Evolutionary conservation across 1,140 invertebrate genomes (phyloP).

Genomic region (Danaus melanippus): DNA sequence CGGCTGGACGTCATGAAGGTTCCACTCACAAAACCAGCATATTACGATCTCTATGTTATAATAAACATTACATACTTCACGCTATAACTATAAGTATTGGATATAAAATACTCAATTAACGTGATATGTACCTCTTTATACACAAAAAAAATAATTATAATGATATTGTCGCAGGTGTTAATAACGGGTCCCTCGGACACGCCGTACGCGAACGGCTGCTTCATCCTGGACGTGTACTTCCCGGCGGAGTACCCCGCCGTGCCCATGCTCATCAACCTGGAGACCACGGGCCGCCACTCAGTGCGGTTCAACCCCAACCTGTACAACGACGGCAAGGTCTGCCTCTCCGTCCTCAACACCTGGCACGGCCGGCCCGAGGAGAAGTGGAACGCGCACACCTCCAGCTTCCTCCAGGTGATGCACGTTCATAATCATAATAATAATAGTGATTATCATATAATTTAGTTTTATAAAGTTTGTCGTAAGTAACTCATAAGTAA

Average conservation of each 20-base stretch:
- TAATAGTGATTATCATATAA: too few relatives aligned
- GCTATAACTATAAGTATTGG: too few relatives aligned
- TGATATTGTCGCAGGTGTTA: conserved; percentile 76
- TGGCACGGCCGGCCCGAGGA: conserved; percentile 99
- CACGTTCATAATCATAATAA: too few relatives aligned
- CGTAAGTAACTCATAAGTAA: too few relatives aligned
- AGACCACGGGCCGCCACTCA: conserved; percentile 94
- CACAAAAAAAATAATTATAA: neutral
- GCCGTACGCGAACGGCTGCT: conserved; percentile 91
- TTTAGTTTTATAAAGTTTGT: too few relatives aligned
- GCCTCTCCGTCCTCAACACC: conserved; percentile 95
- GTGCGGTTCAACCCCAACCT: conserved; percentile 98
- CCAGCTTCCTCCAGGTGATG: conserved; percentile 91
- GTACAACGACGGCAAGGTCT: conserved; percentile 98
- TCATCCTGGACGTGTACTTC: conserved; percentile 93
- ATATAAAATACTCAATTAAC: too few relatives aligned
- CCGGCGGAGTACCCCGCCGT: conserved; percentile 88
- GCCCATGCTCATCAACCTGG: conserved; percentile 91
- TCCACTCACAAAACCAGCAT: conserved; percentile 83
- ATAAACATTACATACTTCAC: too few relatives aligned
- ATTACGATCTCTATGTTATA: too few relatives aligned
- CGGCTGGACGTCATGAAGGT: conserved; percentile 96
- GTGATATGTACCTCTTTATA: conserved; percentile 55
- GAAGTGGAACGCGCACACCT: conserved; percentile 98
- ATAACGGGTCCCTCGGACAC: conserved; percentile 94